These are phyloP conservation scores for Diorhabda elongata DNA, from an alignment of 1,140 invertebrate genomes.

Conservation along the genomic window DNA sequence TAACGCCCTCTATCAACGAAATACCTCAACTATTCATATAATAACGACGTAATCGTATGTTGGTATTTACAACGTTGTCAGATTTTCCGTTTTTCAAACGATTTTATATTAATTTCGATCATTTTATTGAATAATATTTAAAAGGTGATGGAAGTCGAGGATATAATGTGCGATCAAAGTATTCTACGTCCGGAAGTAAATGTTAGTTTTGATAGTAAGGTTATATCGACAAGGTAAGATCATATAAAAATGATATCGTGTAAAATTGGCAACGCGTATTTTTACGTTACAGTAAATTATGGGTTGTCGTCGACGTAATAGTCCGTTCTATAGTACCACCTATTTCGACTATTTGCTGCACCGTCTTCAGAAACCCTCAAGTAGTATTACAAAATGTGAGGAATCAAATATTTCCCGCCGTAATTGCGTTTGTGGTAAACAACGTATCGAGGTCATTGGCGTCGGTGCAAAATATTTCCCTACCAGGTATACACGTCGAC, in stretches of 20 bases:
- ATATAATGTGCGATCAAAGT: conserved; percentile 33
- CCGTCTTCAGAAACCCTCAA: conserved; percentile 39
- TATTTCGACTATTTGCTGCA: conserved; percentile 37
- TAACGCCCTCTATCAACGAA: too few species aligned
- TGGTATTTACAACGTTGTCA: too few species aligned
- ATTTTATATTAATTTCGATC: too few species aligned
- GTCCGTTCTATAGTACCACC: conserved; percentile 34
- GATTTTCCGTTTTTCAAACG: too few species aligned
- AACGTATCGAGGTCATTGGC: conserved; percentile 50
- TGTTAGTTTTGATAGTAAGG: conserved; percentile 14
- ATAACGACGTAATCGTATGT: too few species aligned
- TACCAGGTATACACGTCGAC: not conserved
- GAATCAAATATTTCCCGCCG: conserved; percentile 47
- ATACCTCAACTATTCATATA: too few species aligned
- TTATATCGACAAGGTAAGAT: conserved; percentile 24
- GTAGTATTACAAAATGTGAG: conserved; percentile 39
- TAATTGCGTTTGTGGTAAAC: conserved; percentile 51
- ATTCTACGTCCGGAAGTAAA: conserved; percentile 26
- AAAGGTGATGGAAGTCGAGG: conserved; percentile 22
- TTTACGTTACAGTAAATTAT: conserved; percentile 37
- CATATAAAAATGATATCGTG: conserved; percentile 1
- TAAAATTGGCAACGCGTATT: not conserved
- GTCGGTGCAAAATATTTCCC: conserved; percentile 46
- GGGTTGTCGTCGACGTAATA: conserved; percentile 34
- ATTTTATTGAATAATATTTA: too few species aligned